phyloP scores from a whole-genome alignment of 1,140 invertebrate genomes.

The Calephelis virginiensis region DNA sequence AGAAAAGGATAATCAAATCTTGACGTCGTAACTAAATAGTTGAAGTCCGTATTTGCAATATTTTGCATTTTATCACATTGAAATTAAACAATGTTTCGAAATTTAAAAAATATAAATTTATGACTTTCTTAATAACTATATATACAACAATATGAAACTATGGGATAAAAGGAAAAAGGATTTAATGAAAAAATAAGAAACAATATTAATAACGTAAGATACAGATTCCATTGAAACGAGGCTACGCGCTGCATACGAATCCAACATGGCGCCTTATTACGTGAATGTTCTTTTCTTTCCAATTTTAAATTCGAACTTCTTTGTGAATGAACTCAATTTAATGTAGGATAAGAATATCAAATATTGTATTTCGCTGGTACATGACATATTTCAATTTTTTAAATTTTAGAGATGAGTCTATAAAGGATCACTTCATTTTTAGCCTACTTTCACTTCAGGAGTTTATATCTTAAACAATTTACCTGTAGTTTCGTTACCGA shows the following conservation, averaged over 20 bases:
- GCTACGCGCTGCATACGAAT: conserved; percentile 49
- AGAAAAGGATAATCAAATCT: too few relatives aligned
- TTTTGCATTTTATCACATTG: too few relatives aligned
- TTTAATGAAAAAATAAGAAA: conserved; percentile 67
- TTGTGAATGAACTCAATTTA: conserved; percentile 13
- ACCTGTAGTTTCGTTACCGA: too few relatives aligned
- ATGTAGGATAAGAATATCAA: conserved; percentile 1
- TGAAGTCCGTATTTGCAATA: too few relatives aligned
- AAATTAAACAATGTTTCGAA: too few relatives aligned
- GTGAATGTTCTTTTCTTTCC: background rate
- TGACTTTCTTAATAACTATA: background rate
- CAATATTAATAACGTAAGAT: conserved; percentile 64
- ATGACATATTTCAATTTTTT: too few relatives aligned
- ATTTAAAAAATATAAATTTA: too few relatives aligned
- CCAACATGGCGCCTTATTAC: conserved; percentile 34
- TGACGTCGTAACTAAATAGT: too few relatives aligned
- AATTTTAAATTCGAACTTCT: conserved; percentile 16
- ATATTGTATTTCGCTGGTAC: background rate
- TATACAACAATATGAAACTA: conserved; percentile 14
- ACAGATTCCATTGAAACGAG: conserved; percentile 50
- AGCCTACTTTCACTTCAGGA: too few relatives aligned
- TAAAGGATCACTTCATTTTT: too few relatives aligned
- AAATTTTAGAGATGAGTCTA: too few relatives aligned
- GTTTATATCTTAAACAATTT: too few relatives aligned
- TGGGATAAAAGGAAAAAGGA: conserved; percentile 31